Conservation (phyloP, 2,113 vertebrate species). For the Silurus meridionalis region DNA sequence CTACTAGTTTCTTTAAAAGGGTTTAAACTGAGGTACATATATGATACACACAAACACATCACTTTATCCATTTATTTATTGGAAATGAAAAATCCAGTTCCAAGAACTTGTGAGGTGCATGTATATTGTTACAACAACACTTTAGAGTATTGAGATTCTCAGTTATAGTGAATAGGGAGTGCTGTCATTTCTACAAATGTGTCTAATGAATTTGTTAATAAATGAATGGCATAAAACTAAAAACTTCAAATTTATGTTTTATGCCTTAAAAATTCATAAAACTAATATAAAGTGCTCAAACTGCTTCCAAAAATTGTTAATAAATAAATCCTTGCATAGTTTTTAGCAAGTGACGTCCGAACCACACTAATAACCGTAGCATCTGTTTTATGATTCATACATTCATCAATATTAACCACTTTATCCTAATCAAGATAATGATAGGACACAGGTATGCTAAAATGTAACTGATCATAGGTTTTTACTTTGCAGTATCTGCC, state of each 20-base stretch:
- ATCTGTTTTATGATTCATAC: background rate
- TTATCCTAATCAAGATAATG: background rate
- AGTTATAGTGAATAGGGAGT: too few species aligned
- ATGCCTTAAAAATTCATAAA: background rate
- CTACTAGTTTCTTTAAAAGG: background rate
- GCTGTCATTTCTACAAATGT: too few species aligned
- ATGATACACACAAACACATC: background rate
- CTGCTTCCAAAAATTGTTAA: background rate
- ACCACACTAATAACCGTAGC: background rate
- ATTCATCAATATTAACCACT: background rate
- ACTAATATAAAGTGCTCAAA: background rate
- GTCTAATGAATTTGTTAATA: too few species aligned
- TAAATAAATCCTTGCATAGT: too few species aligned
- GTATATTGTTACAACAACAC: too few species aligned
- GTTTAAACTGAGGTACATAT: background rate
- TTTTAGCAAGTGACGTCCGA: too few species aligned
- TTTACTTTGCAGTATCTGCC: slow-evolving; percentile 91
- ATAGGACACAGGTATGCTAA: background rate
- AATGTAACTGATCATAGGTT: background rate
- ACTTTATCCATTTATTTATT: background rate
- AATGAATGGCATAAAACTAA: too few species aligned
- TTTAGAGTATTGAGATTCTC: too few species aligned
- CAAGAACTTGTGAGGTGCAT: too few species aligned
- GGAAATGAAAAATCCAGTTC: too few species aligned
- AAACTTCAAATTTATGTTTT: background rate